Evolutionary conservation across 2,113 vertebrate species (phyloP).

Genomic region (Sorex fumeus): DNA sequence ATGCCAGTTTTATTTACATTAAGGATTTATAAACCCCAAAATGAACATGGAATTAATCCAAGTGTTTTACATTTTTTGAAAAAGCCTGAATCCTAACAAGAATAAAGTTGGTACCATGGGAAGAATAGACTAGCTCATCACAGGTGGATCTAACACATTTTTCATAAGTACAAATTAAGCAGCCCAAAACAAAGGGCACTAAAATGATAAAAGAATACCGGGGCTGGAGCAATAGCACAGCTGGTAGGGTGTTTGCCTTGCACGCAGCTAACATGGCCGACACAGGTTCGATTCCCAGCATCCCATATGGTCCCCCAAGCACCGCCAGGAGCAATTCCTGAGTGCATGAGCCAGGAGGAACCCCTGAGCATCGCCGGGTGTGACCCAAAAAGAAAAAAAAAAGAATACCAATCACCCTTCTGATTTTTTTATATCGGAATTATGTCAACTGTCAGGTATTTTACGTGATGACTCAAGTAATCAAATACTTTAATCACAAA

Average conservation of each 20-base stretch:
- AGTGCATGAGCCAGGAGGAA: too few species aligned
- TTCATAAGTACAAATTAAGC: conserved; percentile 25
- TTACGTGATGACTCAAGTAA: conserved; percentile 53
- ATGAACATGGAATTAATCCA: conserved; percentile 49
- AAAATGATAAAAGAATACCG: conserved; percentile 34
- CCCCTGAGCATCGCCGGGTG: too few species aligned
- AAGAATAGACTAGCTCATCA: conserved; percentile 32
- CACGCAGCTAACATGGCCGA: too few species aligned
- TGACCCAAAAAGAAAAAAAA: too few species aligned
- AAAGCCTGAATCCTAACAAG: conserved; percentile 1
- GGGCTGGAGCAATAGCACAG: too few species aligned
- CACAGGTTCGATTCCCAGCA: too few species aligned
- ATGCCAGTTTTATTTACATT: conserved; percentile 18
- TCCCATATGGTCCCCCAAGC: too few species aligned
- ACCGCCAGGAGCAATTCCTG: too few species aligned
- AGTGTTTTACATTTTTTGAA: conserved; percentile 22
- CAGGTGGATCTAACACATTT: conserved; percentile 36
- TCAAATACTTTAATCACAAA: conserved; percentile 43
- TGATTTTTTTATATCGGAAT: conserved; percentile 62
- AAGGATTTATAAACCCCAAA: conserved; percentile 43
- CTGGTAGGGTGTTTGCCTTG: too few species aligned
- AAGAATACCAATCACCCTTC: background rate
- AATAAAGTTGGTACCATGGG: conserved; percentile 33
- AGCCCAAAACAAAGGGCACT: conserved; percentile 45
- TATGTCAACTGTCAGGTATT: conserved; percentile 49